Percentiles rank a stretch among this genome's conserved stretches.
phyloP scores from a whole-genome alignment of 2,888 invertebrate species.

The Ectemnius continuus region DNA sequence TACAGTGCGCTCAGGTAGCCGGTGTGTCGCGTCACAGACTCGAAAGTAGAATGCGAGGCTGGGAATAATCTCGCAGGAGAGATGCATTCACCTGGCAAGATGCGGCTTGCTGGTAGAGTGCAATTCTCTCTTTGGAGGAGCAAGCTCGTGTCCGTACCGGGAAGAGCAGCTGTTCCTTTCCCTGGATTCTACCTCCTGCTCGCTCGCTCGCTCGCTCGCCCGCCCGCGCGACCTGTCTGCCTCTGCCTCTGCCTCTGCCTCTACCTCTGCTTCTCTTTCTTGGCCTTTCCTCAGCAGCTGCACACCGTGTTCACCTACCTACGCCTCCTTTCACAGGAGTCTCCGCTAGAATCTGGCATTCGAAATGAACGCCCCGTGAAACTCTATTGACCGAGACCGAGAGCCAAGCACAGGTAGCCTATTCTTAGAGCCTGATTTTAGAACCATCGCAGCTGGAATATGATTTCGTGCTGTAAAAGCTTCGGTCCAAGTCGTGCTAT shows the following conservation, averaged over 20 bases:
- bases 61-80: slow-evolving; percentile 1
- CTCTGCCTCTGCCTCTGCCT: too few species aligned
- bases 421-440: too few species aligned
- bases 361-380: slow-evolving; percentile 31
- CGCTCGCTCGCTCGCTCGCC: background rate
- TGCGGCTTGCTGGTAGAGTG: slow-evolving; percentile 20
- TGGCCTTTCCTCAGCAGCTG: slow-evolving; percentile 57
- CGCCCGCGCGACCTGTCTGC: background rate
- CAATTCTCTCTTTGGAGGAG: slow-evolving; percentile 40
- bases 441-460: too few species aligned
- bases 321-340: slow-evolving; percentile 50
- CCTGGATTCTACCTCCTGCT: slow-evolving; percentile 35
- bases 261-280: slow-evolving; percentile 27
- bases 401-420: too few species aligned
- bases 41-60: too few species aligned
- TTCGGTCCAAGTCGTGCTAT: too few species aligned
- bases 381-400: too few species aligned
- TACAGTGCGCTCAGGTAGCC: too few species aligned
- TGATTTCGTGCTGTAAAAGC: too few species aligned
- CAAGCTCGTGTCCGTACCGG: slow-evolving; percentile 44
- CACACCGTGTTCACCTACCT: slow-evolving; percentile 51
- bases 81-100: slow-evolving; percentile 53
- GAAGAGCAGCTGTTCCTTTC: slow-evolving; percentile 65
- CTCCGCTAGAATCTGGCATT: slow-evolving; percentile 2
- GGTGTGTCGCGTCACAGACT: too few species aligned